A percentile compares a stretch with the other conserved stretches of the same genome.
phyloP scores from a whole-genome alignment of 1,140 invertebrate genomes.

The Macrotrachela quadricornifera region DNA sequence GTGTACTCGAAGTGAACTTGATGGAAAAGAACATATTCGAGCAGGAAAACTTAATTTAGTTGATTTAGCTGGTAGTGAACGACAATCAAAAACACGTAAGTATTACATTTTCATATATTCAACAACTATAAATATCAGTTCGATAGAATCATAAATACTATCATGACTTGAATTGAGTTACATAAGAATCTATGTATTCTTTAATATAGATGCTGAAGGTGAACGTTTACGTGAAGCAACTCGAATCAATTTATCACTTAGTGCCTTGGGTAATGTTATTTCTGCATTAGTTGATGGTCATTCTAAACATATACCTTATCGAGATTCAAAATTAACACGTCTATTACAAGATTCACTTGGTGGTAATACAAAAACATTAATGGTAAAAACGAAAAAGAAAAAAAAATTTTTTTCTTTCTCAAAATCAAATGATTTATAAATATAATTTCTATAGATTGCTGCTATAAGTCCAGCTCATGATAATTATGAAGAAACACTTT shows the following conservation, averaged over 20 bases:
- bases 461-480: slow-evolving; percentile 30
- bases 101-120: slow-evolving; percentile 15
- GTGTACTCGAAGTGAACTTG: slow-evolving; percentile 33
- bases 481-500: slow-evolving; percentile 31
- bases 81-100: slow-evolving; percentile 65
- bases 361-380: slow-evolving; percentile 32
- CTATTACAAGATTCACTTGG: slow-evolving; percentile 28
- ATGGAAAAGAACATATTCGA: slow-evolving; percentile 21
- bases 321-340: slow-evolving; percentile 29
- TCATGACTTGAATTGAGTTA: too few relatives aligned
- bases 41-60: slow-evolving; percentile 74
- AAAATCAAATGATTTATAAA: background rate
- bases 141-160: too few relatives aligned
- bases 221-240: slow-evolving; percentile 77
- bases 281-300: slow-evolving; percentile 52
- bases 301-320: slow-evolving; percentile 17
- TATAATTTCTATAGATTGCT: slow-evolving; percentile 27
- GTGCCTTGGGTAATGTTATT: slow-evolving; percentile 80
- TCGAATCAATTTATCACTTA: slow-evolving; percentile 80
- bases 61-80: slow-evolving; percentile 85
- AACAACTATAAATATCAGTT: background rate
- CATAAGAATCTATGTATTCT: too few relatives aligned
- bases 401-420: background rate
- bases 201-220: slow-evolving; percentile 39
- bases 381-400: slow-evolving; percentile 13